These are phyloP conservation scores for Argyrosomus regius DNA, from an alignment of 2,797 vertebrate genomes.

Conservation along the genomic window DNA sequence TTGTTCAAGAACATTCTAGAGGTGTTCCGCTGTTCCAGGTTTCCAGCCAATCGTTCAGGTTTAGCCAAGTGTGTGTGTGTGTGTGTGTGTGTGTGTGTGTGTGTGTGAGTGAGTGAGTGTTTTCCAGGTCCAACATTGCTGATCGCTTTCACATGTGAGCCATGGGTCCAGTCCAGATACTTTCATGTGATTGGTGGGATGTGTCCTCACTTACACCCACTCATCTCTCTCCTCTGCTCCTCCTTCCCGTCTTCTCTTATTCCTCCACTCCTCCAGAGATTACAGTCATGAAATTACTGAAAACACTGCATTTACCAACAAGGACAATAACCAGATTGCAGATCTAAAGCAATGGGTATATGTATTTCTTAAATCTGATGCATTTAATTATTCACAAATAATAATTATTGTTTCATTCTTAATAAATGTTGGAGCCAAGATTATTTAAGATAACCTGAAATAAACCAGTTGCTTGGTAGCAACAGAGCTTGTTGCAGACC, in stretches of 20 bases:
- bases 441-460: not conserved
- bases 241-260: constrained; percentile 27
- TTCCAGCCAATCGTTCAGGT: constrained; percentile 53
- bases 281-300: not conserved
- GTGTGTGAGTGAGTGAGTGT: constrained; percentile 25
- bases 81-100: constrained; percentile 34
- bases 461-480: not conserved
- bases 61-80: constrained; percentile 47
- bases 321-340: not conserved
- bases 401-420: constrained; percentile 3
- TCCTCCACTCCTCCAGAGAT: not conserved
- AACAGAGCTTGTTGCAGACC: not conserved
- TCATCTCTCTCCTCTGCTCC: constrained; percentile 29
- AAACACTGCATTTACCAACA: not conserved
- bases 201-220: constrained; percentile 60
- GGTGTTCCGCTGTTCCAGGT: constrained; percentile 52
- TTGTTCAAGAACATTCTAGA: constrained; percentile 48
- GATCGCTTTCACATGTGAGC: constrained; percentile 79
- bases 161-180: constrained; percentile 58
- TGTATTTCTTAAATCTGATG: too few relatives aligned
- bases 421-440: not conserved
- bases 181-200: constrained; percentile 67
- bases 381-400: too few relatives aligned
- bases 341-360: not conserved
- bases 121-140: constrained; percentile 54